phyloP scores from a whole-genome alignment of 1,140 invertebrate genomes.

The Philopotamus ludificatus region DNA sequence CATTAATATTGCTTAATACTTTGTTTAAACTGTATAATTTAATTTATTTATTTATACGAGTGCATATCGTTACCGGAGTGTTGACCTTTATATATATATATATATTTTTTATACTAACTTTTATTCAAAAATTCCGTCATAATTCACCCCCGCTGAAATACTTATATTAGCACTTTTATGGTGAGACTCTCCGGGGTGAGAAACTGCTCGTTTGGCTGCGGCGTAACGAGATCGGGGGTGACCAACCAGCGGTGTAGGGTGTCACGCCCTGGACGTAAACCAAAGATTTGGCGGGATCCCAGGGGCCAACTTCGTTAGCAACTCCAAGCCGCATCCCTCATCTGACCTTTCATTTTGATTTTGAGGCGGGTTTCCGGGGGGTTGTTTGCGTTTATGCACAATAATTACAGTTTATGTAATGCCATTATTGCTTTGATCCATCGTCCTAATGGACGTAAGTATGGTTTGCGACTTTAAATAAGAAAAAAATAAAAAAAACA shows the following conservation, averaged over 20 bases:
- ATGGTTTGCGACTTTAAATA: neutral
- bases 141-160: too few species aligned
- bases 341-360: slow-evolving; percentile 3
- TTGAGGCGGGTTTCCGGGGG: neutral
- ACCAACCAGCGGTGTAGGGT: slow-evolving; percentile 20
- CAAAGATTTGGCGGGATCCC: slow-evolving; percentile 21
- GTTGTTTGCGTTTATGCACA: neutral
- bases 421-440: too few species aligned
- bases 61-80: too few species aligned
- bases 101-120: too few species aligned
- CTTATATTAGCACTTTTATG: too few species aligned
- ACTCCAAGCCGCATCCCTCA: neutral
- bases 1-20: neutral
- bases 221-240: slow-evolving; percentile 27
- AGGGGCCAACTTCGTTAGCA: slow-evolving; percentile 27
- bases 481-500: neutral
- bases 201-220: slow-evolving; percentile 13
- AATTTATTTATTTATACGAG: neutral
- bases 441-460: too few species aligned
- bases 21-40: neutral
- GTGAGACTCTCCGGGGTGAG: neutral
- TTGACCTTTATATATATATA: too few species aligned
- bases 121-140: too few species aligned
- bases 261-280: slow-evolving; percentile 29
- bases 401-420: neutral